Base-by-base conservation (phyloP, 2,888 invertebrate species). In the Clistopyga incitator region DNA sequence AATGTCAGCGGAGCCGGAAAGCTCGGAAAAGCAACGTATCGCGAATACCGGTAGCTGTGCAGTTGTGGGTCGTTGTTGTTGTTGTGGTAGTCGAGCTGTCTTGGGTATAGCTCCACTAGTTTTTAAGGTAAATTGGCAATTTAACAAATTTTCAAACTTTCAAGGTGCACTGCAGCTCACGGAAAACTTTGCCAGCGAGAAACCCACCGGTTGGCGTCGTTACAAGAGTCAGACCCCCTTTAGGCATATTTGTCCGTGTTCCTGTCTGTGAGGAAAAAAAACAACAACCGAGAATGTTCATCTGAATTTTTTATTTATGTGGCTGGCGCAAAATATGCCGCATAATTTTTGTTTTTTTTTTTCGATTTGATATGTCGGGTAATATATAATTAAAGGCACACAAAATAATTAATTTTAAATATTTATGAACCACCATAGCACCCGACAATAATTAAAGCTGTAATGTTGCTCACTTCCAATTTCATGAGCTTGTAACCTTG, bases 111-210 rank as follows among this genome's bases (percentile, higher is more conserved):
- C 64, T 68, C 64, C 54, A 56, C 67, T 89, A 90, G 91, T 91
- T 92, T 90, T 88, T 89, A 91, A 91, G 91, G 91, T 92, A 92
- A 92, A 92, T 92, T 92, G 91, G 89, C 90, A 92, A 92, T 92
- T 92, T 92, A 92, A 92, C 91, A 92, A 92, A 92, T 92, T 92
- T 92, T 87, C 90, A 90, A 92, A 92, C 89, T 92, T 92, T 86
- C 86, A 54, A 81, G 81, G 83, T 83, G 86, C 84, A 87, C 82
- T 54, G 54, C 34, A 38, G 54, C 75, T 83, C 79, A 47, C 70
- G 70, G 77, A 76, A 90, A 92, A 91, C 90, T 92, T 90, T 82
- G 87, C 81, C 71, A 70, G 70, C 86, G 85, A 75, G 79, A 79
- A 74, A 74, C 85, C 81, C 86, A 47, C 45, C 67, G 47, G 67